Conservation (phyloP, 2,797 vertebrate genomes). For the Sphenopsis melanotis region DNA sequence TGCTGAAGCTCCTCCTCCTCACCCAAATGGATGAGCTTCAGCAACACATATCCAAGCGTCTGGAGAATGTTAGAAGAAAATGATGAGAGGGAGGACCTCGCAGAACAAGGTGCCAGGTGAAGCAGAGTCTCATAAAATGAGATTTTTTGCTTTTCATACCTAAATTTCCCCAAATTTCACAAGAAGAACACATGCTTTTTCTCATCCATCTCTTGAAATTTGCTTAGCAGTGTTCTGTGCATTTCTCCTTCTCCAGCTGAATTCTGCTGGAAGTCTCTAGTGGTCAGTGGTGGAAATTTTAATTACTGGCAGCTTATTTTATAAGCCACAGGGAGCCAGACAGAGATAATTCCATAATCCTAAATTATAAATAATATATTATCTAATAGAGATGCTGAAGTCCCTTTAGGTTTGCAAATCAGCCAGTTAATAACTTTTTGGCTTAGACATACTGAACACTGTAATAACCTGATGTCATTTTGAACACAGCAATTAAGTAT, state of each 20-base stretch:
- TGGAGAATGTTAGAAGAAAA: neutral
- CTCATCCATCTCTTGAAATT: neutral
- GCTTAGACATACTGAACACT: neutral
- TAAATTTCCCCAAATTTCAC: neutral
- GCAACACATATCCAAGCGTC: neutral
- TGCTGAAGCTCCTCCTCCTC: neutral
- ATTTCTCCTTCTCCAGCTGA: neutral
- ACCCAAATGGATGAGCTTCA: neutral
- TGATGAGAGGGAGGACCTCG: neutral
- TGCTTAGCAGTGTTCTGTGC: rapidly evolving
- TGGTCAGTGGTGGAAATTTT: neutral
- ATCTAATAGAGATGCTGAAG: neutral
- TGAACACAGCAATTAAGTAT: constrained; percentile 8
- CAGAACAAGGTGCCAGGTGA: neutral
- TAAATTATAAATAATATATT: constrained; percentile 11
- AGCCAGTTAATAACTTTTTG: neutral
- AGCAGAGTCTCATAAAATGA: neutral
- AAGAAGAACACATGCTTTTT: neutral
- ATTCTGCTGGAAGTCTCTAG: neutral
- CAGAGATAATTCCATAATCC: neutral
- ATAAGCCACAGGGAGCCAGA: neutral
- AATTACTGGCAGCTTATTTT: neutral
- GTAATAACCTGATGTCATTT: neutral
- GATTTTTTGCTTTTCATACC: neutral
- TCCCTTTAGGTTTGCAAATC: constrained; percentile 19